Base-by-base conservation (phyloP, 2,113 vertebrate species). In the Illadopsis cleaveri region DNA sequence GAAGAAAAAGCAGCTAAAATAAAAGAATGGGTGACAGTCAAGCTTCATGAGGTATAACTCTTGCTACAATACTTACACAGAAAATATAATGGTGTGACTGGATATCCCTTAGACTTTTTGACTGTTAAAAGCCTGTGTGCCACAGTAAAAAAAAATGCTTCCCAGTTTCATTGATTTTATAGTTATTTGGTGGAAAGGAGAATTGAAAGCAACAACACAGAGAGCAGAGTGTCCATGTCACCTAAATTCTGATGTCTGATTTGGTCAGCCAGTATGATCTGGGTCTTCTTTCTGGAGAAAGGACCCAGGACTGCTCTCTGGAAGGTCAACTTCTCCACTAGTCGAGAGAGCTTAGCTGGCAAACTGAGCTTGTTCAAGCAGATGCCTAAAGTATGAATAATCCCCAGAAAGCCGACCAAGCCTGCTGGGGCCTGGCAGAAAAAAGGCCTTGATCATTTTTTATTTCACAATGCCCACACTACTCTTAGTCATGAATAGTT, bases 1-100 rank as follows among this genome's bases (percentile, higher is more conserved):
- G 99, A 99, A 97, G 99, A 99, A 93, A 99, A 99, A 98, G 99
- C 99, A 78, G 99, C 99, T 51, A 99, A 99, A 96, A 99, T 99
- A 97, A 99, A 99, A 97, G 99, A 99, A 96, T 99, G 99, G 99
- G 99, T 99, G 97, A 99, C 99, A 95, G 96, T 98, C 93, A 99
- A 99, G 96, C 97, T 99, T 90, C 98, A 98, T 68, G 99, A 99
- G 99, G 99, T 99, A 98, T 83, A 91, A 89, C 13, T 88, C 31
- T 79, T 95, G 76, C 53, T 94, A 57, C n/a, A 58, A 5, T 91
- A 73, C 45, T 51, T 93, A 50, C 5, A 45, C 37, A 75, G 58
- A 60, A 81, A 92, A 61, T 76, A 48, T 0, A 71, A 13, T 37
- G 17, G 16, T 82, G 38, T 82, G 65, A 85, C 70, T 93, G 57